Percentiles rank a stretch among this genome's conserved stretches.
phyloP scores from a whole-genome alignment of 1,140 invertebrate genomes.

The Drosophila melanogaster region DNA sequence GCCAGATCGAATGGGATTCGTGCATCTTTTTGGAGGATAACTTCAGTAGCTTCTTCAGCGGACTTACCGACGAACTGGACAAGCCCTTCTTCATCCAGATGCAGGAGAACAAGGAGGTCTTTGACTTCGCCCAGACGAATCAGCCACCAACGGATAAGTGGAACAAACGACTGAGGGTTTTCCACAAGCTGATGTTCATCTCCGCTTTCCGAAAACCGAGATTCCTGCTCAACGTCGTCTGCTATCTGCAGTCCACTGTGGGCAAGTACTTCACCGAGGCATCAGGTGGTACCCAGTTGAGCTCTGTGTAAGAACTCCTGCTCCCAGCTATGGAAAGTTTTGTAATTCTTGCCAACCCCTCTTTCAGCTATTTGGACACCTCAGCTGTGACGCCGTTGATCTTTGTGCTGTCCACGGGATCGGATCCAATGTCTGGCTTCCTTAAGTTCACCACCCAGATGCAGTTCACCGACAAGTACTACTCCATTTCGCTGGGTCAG shows the following conservation, averaged over 20 bases:
- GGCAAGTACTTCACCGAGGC: conserved; percentile 92
- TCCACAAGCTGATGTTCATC: conserved; percentile 93
- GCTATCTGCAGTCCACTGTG: conserved; percentile 91
- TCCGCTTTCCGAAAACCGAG: conserved; percentile 93
- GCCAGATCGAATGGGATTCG: conserved; percentile 87
- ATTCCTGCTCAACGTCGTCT: conserved; percentile 91
- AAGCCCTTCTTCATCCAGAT: conserved; percentile 87
- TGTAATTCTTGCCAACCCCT: no score
- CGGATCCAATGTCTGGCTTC: conserved; percentile 94
- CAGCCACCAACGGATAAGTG: conserved; percentile 83
- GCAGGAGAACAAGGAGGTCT: conserved; percentile 85
- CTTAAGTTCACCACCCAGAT: conserved; percentile 92
- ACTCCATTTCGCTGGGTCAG: conserved; percentile 95
- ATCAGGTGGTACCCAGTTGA: conserved; percentile 86
- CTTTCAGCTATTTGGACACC: conserved; percentile 89
- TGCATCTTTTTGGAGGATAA: conserved; percentile 86
- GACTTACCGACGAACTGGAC: conserved; percentile 85
- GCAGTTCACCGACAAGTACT: conserved; percentile 90
- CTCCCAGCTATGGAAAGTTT: no score
- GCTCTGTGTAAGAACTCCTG: conserved; percentile 87
- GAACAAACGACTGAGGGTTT: conserved; percentile 87
- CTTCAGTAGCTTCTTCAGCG: conserved; percentile 86
- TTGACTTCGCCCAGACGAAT: conserved; percentile 47
- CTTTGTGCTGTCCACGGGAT: conserved; percentile 95
- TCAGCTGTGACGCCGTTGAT: conserved; percentile 91